These are phyloP conservation scores for Brachynemurus nebulosus DNA, from an alignment of 2,888 invertebrate species.

Conservation along the genomic window DNA sequence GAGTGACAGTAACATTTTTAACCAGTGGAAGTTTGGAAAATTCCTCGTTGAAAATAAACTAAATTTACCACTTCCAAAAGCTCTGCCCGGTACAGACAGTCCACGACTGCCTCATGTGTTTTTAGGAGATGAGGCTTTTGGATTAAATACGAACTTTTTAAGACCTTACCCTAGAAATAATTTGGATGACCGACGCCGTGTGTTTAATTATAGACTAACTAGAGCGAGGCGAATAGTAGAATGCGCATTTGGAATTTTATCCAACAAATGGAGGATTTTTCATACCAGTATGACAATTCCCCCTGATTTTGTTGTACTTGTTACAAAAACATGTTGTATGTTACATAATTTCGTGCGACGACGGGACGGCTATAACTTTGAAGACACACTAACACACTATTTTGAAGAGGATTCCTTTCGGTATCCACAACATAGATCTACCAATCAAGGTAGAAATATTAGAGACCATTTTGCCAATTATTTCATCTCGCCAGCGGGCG, in stretches of 20 bases:
- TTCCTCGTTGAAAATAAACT: conserved; percentile 15
- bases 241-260: conserved; percentile 22
- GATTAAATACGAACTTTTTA: conserved; percentile 20
- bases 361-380: conserved; percentile 5
- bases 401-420: background rate
- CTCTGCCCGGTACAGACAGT: conserved; percentile 19
- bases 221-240: conserved; percentile 20
- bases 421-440: background rate
- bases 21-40: conserved; percentile 20
- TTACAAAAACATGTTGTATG: conserved; percentile 21
- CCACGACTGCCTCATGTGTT: conserved; percentile 18
- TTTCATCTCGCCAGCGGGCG: background rate
- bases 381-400: background rate
- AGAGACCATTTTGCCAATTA: background rate
- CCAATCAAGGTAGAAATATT: background rate
- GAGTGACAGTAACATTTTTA: conserved; percentile 21
- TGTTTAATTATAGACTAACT: conserved; percentile 20
- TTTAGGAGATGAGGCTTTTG: conserved; percentile 24
- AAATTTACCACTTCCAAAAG: conserved; percentile 18
- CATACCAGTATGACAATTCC: conserved; percentile 22
- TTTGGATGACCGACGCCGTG: conserved; percentile 15
- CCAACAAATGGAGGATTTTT: conserved; percentile 26
- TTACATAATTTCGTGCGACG: conserved; percentile 16
- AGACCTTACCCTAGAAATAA: conserved; percentile 22
- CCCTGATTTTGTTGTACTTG: conserved; percentile 18